phyloP scores from a whole-genome alignment of 1,140 invertebrate genomes.

The Psilanteris sp. region DNA sequence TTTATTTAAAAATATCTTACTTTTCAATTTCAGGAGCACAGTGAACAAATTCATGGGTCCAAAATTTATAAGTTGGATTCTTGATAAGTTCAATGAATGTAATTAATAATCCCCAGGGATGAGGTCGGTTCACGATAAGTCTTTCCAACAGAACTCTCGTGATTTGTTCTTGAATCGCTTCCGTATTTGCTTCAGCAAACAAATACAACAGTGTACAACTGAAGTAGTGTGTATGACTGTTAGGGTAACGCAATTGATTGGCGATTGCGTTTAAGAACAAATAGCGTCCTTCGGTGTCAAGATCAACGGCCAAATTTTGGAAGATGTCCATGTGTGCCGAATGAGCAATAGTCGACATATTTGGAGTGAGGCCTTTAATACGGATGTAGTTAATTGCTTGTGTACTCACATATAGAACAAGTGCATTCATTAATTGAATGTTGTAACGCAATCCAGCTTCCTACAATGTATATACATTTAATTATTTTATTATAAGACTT shows the following conservation, averaged over 20 bases:
- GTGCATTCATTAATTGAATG: slow-evolving; percentile 96
- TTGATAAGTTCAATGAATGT: slow-evolving; percentile 99
- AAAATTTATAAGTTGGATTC: slow-evolving; percentile 99
- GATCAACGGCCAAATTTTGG: slow-evolving; percentile 97
- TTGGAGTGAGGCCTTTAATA: slow-evolving; percentile 92
- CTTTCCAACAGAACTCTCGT: slow-evolving; percentile 96
- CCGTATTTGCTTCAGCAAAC: slow-evolving; percentile 98
- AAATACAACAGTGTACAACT: slow-evolving; percentile 97
- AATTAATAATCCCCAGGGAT: slow-evolving; percentile 99
- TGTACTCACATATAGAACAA: slow-evolving; percentile 98
- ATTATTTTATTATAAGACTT: too few species aligned
- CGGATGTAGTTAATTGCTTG: slow-evolving; percentile 95
- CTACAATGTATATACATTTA: slow-evolving; percentile 73
- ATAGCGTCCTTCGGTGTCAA: slow-evolving; percentile 98
- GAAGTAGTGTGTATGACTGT: slow-evolving; percentile 99
- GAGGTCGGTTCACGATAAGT: slow-evolving; percentile 98
- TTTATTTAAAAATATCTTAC: slow-evolving; percentile 81
- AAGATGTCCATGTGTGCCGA: slow-evolving; percentile 99
- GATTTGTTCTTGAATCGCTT: slow-evolving; percentile 96
- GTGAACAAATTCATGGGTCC: slow-evolving; percentile 99
- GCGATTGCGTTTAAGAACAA: slow-evolving; percentile 98
- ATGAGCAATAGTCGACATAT: slow-evolving; percentile 97
- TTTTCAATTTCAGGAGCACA: slow-evolving; percentile 99
- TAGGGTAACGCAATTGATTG: slow-evolving; percentile 98
- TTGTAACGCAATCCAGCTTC: slow-evolving; percentile 96